phyloP scores from a whole-genome alignment of 2,113 vertebrate genomes.

The Caloenas nicobarica region DNA sequence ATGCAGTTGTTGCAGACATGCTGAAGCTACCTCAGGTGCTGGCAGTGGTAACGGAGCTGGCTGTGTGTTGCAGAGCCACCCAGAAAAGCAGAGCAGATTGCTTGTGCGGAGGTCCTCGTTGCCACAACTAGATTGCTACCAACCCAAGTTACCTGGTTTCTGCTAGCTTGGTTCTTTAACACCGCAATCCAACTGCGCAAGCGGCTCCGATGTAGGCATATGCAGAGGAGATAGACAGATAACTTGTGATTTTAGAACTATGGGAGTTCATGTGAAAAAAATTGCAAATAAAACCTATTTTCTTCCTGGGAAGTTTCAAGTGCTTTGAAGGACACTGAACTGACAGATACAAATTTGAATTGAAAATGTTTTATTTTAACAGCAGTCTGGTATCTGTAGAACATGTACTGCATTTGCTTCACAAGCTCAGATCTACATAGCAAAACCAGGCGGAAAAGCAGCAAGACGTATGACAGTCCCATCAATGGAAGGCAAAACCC shows the following conservation, averaged over 20 bases:
- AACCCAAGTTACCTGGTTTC: background rate
- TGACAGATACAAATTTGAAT: background rate
- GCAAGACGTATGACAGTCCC: background rate
- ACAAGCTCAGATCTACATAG: background rate
- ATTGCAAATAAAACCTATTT: background rate
- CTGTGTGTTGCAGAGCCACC: rapidly evolving
- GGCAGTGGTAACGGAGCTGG: rapidly evolving
- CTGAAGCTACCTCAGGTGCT: background rate
- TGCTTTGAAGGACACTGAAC: background rate
- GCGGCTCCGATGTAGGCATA: background rate
- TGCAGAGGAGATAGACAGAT: background rate
- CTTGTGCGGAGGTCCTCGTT: rapidly evolving
- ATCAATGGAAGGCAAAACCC: slow-evolving; percentile 8
- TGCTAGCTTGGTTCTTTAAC: rapidly evolving
- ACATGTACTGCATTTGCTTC: background rate
- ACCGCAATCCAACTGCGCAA: rapidly evolving
- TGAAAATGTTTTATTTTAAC: background rate
- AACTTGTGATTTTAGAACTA: background rate
- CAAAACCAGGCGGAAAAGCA: background rate
- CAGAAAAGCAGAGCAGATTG: rapidly evolving
- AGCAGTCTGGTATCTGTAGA: background rate
- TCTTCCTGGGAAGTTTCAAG: background rate
- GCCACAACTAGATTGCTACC: background rate
- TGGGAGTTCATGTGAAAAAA: background rate
- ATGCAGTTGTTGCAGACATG: rapidly evolving